phyloP scores from a whole-genome alignment of 2,113 vertebrate species.

The Otus sunia region DNA sequence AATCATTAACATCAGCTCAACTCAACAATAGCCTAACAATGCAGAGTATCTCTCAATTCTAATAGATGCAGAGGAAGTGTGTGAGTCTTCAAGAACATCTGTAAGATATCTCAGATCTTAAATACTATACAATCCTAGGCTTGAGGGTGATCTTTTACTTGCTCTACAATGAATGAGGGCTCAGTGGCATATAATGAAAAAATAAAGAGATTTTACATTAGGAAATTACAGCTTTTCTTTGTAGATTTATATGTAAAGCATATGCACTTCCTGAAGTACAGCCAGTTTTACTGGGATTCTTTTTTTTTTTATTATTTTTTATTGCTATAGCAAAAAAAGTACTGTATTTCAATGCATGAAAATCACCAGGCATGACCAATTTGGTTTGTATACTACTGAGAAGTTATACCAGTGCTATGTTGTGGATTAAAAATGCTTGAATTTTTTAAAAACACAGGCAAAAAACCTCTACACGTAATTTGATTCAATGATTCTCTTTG shows the following conservation, averaged over 20 bases:
- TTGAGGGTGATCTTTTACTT: neutral
- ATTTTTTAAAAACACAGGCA: neutral
- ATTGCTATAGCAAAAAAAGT: neutral
- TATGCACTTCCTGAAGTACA: neutral
- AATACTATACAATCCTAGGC: neutral
- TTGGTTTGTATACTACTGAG: neutral
- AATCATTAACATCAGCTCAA: neutral
- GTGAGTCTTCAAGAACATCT: neutral
- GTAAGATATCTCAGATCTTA: neutral
- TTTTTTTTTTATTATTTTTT: neutral
- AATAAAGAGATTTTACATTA: slow-evolving; percentile 16
- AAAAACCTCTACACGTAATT: fast-evolving
- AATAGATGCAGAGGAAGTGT: neutral
- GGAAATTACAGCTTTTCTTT: neutral
- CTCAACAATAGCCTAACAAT: neutral
- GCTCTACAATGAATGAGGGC: neutral
- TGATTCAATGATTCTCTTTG: neutral
- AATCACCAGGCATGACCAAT: neutral
- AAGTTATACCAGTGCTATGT: neutral
- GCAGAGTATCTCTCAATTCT: neutral
- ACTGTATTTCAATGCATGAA: neutral
- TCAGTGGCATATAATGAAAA: neutral
- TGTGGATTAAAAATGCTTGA: neutral
- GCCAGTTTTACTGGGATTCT: neutral
- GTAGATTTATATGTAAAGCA: neutral